Conservation (phyloP, 2,888 invertebrate genomes). For the Drosophila infuscata region DNA sequence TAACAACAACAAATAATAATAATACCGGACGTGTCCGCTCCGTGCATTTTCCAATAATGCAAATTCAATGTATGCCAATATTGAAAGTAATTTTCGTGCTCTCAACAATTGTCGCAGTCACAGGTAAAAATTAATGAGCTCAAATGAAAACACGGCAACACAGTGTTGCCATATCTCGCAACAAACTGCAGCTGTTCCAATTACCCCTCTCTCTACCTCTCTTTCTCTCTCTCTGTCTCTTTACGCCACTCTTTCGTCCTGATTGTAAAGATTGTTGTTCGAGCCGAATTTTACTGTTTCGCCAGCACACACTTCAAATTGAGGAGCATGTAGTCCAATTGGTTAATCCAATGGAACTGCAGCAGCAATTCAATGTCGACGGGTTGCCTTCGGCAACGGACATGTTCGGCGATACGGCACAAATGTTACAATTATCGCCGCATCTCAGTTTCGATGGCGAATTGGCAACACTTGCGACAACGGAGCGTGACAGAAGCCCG, state of each 20-base stretch:
- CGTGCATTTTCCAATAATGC: conserved; percentile 68
- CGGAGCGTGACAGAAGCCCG: conserved; percentile 41
- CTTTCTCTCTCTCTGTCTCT: neutral
- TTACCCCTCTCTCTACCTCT: neutral
- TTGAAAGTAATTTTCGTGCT: conserved; percentile 83
- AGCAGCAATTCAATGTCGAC: conserved; percentile 41
- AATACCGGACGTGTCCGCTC: conserved; percentile 31
- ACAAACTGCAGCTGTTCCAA: conserved; percentile 32
- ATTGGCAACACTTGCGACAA: conserved; percentile 46
- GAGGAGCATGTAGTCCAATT: conserved; percentile 70
- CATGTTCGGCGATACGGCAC: conserved; percentile 29
- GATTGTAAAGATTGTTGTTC: conserved; percentile 83
- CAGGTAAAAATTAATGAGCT: conserved; percentile 72
- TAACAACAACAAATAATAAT: neutral
- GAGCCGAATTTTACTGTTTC: conserved; percentile 83
- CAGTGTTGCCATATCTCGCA: conserved; percentile 49
- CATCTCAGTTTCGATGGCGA: conserved; percentile 27
- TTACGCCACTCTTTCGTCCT: neutral
- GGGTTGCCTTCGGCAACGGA: conserved; percentile 22
- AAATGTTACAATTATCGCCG: conserved; percentile 27
- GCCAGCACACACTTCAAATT: conserved; percentile 81
- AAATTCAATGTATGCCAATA: conserved; percentile 74
- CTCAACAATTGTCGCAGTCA: conserved; percentile 84
- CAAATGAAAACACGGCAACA: conserved; percentile 30
- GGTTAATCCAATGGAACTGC: conserved; percentile 66